phyloP scores from a whole-genome alignment of 2,113 vertebrate genomes.

The Condylura cristata region DNA sequence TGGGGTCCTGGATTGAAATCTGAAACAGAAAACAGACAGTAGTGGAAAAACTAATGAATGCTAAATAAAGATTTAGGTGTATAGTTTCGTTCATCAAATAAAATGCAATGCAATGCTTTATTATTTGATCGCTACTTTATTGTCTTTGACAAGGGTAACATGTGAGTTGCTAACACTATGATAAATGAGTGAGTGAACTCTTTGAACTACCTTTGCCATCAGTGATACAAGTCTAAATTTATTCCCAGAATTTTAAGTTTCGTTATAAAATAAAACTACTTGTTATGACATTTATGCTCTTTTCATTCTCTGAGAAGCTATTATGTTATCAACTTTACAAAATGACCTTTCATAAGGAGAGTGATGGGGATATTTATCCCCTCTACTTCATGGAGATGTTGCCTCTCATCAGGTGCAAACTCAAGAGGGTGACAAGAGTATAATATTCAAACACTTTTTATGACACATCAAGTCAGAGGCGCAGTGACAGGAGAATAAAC shows the following conservation, averaged over 20 bases:
- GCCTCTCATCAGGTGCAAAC: not conserved
- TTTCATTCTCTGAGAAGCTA: not conserved
- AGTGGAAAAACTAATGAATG: not conserved
- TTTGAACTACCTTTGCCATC: not conserved
- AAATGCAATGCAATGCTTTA: not conserved
- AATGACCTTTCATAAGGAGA: not conserved
- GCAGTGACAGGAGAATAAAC: not conserved
- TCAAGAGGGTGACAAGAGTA: not conserved
- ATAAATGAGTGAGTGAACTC: not conserved
- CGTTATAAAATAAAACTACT: not conserved
- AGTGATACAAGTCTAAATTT: not conserved
- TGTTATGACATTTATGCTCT: not conserved
- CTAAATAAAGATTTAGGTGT: not conserved
- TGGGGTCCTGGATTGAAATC: not conserved
- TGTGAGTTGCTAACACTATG: not conserved
- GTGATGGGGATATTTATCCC: not conserved
- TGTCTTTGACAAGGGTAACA: not conserved
- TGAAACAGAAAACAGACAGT: not conserved
- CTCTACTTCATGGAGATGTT: not conserved
- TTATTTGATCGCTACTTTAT: not conserved
- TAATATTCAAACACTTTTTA: not conserved
- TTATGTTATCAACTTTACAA: not conserved
- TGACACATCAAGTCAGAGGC: not conserved
- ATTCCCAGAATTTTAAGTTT: not conserved
- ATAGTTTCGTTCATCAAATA: not conserved